A percentile compares a stretch with the other conserved stretches of the same genome.
These are phyloP conservation scores for Agonum fuliginosum DNA, from an alignment of 2,888 invertebrate species.

Conservation along the genomic window DNA sequence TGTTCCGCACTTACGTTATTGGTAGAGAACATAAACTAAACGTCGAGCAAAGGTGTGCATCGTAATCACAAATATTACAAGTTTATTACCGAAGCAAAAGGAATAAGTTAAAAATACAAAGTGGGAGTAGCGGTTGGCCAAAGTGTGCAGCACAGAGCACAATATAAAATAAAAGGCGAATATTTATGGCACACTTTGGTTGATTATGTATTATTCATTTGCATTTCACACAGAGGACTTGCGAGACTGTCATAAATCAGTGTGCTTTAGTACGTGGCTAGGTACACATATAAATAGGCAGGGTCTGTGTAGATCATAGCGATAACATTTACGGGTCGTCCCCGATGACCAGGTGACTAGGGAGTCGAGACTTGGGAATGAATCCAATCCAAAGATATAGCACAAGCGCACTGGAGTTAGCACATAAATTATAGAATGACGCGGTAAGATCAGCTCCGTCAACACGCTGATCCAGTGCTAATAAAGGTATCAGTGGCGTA, in stretches of 20 bases:
- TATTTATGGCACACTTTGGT: conserved; percentile 12
- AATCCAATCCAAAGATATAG: conserved; percentile 2
- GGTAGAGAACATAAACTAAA: neutral
- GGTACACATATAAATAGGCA: neutral
- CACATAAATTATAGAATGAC: conserved; percentile 29
- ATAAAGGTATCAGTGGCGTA: neutral
- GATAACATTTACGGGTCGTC: neutral
- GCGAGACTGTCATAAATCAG: conserved; percentile 4
- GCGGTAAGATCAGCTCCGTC: conserved; percentile 7
- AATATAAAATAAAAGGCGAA: conserved; percentile 5
- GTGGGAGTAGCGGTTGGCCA: neutral
- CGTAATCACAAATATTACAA: conserved; percentile 17
- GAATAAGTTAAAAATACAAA: neutral
- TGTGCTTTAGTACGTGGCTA: neutral
- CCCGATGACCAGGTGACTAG: neutral
- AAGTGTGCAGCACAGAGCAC: neutral
- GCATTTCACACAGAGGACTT: conserved; percentile 16
- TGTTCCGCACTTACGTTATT: no score
- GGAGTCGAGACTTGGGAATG: no score
- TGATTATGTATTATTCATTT: conserved; percentile 29
- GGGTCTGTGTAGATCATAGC: neutral
- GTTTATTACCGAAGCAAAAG: conserved; percentile 8
- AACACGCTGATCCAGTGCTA: neutral
- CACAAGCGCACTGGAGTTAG: neutral
- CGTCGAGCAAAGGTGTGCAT: conserved; percentile 6